Conservation (phyloP, 2,113 vertebrate species). For the Pipra filicauda region DNA sequence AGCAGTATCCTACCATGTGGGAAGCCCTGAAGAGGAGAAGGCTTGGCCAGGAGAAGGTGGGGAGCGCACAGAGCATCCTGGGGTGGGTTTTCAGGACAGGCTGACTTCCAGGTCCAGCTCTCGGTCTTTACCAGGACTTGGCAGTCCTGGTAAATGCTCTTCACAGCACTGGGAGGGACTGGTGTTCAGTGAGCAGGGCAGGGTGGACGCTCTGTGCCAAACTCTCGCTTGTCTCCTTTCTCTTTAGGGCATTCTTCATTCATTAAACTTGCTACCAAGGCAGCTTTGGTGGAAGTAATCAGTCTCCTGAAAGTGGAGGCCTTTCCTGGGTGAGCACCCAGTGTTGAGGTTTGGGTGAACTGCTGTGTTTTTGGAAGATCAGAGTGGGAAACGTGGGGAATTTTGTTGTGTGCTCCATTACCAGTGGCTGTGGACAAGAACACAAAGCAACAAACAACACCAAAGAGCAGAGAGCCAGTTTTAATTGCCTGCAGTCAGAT, state of each 20-base stretch:
- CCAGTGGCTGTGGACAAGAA: not conserved
- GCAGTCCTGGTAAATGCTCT: not conserved
- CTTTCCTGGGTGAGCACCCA: not conserved
- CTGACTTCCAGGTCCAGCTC: not conserved
- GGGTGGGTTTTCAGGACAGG: not conserved
- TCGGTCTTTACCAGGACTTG: not conserved
- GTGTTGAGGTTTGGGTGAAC: not conserved
- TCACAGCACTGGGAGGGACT: not conserved
- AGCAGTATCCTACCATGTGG: not conserved
- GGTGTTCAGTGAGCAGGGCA: not conserved
- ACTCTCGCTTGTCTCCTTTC: slow-evolving; percentile 14
- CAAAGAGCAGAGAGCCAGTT: not conserved
- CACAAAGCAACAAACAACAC: not conserved
- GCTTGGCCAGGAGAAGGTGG: not conserved
- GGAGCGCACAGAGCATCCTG: not conserved
- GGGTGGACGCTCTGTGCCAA: not conserved
- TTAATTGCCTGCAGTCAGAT: not conserved
- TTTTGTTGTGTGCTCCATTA: not conserved
- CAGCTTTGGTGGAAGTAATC: not conserved
- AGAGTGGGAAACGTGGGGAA: not conserved
- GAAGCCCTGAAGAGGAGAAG: not conserved
- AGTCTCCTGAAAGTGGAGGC: not conserved
- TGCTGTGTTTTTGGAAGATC: not conserved
- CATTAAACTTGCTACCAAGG: not conserved
- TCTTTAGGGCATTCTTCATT: slow-evolving; percentile 13